phyloP scores from a whole-genome alignment of 2,888 invertebrate genomes.

The Meta bourneti region DNA sequence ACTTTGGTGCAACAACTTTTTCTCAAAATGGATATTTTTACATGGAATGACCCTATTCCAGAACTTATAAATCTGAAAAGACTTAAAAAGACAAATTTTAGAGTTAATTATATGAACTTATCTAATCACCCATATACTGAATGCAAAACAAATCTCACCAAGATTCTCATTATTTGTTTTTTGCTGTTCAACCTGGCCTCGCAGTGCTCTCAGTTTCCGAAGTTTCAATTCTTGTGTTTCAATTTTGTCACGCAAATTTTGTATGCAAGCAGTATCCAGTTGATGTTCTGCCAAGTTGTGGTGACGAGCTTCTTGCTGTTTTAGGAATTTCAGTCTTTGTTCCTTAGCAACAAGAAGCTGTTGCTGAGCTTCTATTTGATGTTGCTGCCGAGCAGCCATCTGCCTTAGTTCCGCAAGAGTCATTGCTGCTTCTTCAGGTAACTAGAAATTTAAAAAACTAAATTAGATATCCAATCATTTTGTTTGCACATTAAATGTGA shows the following conservation, averaged over 20 bases:
- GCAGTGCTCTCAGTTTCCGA: conserved; percentile 92
- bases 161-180: conserved; percentile 86
- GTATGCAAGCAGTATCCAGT: conserved; percentile 92
- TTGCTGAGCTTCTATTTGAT: conserved; percentile 98
- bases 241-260: conserved; percentile 92
- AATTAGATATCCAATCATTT: neutral
- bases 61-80: neutral
- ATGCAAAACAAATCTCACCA: conserved; percentile 52
- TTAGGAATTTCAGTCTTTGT: conserved; percentile 94
- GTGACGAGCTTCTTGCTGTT: conserved; percentile 91
- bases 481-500: neutral
- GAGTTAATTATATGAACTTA: too few species aligned
- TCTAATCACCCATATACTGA: neutral
- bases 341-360: conserved; percentile 92
- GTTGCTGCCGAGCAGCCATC: conserved; percentile 98
- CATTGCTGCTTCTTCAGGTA: conserved; percentile 75
- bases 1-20: too few species aligned
- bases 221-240: conserved; percentile 97
- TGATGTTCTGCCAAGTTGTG: conserved; percentile 82
- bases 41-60: neutral
- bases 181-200: conserved; percentile 96
- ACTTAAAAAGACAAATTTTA: too few species aligned
- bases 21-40: too few species aligned
- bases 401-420: conserved; percentile 90
- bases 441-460: conserved; percentile 27